Percentiles rank a stretch among this genome's conserved stretches.
Conservation (phyloP, 2,797 vertebrate species). For the Myotis findleyi region DNA sequence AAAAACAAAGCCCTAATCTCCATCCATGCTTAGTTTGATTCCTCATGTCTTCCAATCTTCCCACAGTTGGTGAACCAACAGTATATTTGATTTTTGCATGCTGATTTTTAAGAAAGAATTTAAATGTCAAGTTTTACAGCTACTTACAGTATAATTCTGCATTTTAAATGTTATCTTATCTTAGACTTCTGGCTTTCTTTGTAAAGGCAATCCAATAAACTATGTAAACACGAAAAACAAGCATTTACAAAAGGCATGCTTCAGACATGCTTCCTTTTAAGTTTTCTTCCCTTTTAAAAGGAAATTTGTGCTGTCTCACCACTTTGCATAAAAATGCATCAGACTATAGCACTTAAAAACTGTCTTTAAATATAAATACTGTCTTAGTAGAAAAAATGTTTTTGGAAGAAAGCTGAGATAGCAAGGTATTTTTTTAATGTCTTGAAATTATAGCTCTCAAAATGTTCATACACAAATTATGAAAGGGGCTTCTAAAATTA, state of each 20-base stretch:
- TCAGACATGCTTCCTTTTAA: background rate
- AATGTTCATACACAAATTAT: background rate
- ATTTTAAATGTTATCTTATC: conserved; percentile 38
- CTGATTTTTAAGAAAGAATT: conserved; percentile 30
- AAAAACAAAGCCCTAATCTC: background rate
- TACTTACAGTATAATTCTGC: conserved; percentile 1
- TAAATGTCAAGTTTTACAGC: conserved; percentile 49
- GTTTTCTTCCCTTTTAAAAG: conserved; percentile 5
- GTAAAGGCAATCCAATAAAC: conserved; percentile 28
- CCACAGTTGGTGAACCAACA: background rate
- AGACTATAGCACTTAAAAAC: conserved; percentile 19
- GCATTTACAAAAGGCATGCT: background rate
- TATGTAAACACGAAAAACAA: conserved; percentile 10
- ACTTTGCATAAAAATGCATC: conserved; percentile 44
- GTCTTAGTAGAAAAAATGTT: background rate
- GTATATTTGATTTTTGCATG: background rate
- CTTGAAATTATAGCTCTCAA: conserved; percentile 52
- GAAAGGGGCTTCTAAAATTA: conserved; percentile 9
- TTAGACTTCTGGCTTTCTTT: conserved; percentile 17
- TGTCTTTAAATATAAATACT: conserved; percentile 31
- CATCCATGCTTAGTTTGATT: background rate
- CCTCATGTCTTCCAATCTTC: background rate
- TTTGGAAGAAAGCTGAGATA: conserved; percentile 32
- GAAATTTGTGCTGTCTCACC: conserved; percentile 21
- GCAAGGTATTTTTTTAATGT: conserved; percentile 14